phyloP scores from a whole-genome alignment of 92 coral and sea anemone species.

The Phenganax marumi region DNA sequence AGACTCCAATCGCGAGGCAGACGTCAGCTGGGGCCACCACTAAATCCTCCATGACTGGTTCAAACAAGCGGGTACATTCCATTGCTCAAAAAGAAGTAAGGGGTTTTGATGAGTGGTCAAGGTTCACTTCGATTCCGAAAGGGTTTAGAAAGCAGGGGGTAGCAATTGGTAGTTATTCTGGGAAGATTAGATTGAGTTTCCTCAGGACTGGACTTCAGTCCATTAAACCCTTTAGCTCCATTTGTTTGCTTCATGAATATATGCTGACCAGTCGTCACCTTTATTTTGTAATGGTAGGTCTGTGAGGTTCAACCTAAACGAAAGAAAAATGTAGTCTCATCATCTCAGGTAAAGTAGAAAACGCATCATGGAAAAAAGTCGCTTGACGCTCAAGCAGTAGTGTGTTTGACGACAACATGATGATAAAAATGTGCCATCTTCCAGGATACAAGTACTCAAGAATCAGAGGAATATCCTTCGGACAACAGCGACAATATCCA shows the following conservation, averaged over 20 bases:
- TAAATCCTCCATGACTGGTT: constrained; percentile 13
- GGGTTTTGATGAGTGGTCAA: neutral
- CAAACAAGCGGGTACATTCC: constrained; percentile 38
- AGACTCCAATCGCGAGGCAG: constrained; percentile 34
- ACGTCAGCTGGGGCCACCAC: neutral
- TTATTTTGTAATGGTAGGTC: neutral
- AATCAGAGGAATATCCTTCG: constrained; percentile 13
- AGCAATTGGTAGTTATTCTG: neutral
- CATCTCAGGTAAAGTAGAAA: constrained; percentile 45
- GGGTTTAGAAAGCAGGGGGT: neutral
- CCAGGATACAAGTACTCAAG: neutral
- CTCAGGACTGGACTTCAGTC: neutral
- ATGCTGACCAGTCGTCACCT: neutral
- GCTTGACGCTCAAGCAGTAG: neutral
- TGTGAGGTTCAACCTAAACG: constrained; percentile 57
- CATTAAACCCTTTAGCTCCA: neutral
- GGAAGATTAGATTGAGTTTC: neutral
- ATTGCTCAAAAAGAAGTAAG: constrained; percentile 27
- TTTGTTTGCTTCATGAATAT: neutral
- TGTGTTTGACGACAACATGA: no score
- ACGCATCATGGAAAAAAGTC: neutral
- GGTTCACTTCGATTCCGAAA: neutral
- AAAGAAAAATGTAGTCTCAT: constrained; percentile 33
- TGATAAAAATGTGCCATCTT: neutral
- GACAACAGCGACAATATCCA: constrained; percentile 19